Base-by-base conservation (phyloP, 2,113 vertebrate species). In the Deroptyus accipitrinus region DNA sequence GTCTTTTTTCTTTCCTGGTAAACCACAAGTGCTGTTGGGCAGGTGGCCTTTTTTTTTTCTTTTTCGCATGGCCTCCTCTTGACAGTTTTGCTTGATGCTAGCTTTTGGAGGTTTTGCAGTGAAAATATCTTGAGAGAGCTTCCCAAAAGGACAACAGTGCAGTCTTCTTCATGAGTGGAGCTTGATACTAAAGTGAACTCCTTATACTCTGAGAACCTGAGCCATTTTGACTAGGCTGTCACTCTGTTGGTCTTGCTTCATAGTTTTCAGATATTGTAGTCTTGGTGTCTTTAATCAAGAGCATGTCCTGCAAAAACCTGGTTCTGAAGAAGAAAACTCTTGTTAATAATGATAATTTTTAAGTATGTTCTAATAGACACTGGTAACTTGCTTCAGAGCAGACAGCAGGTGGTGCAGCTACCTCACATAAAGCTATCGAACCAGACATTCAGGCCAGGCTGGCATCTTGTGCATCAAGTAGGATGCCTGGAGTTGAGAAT, bases 321-420 rank as follows among this genome's bases (percentile, higher is more conserved):
- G 6, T 94, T 93, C 48, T 66, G 31, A 69, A 72, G 73, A 90
- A 92, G 51, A 66, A 70, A 74, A 54, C n/a, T 94, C 77, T 25
- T 30, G 31, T 41, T 76, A 31, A 48, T 83, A 52, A 33, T 51
- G 6, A 55, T 67, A 8, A 7, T 68, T 35, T 81, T 90, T 51
- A 67, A 55, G 78, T 39, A 41, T 7, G 54, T 88, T 81, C 42
- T 75, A 13, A 64, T 48, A 69, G 73, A n/a, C 7, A 3, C 30
- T 75, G 66, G 17, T 83, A 23, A 64, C 51, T 86, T 79, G 74
- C 62, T 64, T 18, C 9, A 4, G 8, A 90, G 28, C 79, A 88
- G 95, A 84, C 97, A 96, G 97, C 96, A 98, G 98, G 94, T 97
- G 97, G 98, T 97, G 96, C 97, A 94, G 24, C 84, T 82, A 64